Percentiles rank a stretch among this genome's conserved stretches.
Conservation (phyloP, 1,140 invertebrate genomes). For the Bombus sylvicola region DNA sequence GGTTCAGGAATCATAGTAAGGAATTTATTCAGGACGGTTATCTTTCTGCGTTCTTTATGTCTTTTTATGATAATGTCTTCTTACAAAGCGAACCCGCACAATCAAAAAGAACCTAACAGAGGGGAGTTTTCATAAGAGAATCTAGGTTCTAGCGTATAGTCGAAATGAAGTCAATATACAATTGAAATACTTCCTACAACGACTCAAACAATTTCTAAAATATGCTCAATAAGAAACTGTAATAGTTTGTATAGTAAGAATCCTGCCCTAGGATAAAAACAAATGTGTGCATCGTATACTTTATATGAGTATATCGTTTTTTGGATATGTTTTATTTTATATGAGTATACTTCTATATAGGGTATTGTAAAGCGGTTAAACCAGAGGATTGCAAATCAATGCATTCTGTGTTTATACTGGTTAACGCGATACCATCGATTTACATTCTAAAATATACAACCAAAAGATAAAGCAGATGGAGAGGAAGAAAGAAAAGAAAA, state of each 20-base stretch:
- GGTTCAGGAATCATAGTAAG: conserved; percentile 10
- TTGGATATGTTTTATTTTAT: conserved; percentile 76
- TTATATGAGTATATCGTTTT: conserved; percentile 76
- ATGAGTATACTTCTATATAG: conserved; percentile 73
- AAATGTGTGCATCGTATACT: conserved; percentile 73
- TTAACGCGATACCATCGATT: conserved; percentile 56
- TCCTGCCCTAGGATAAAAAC: conserved; percentile 74
- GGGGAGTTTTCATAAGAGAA: conserved; percentile 14
- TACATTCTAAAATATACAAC: conserved; percentile 64
- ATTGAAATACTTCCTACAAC: conserved; percentile 80
- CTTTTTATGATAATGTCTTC: conserved; percentile 35
- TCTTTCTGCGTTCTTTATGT: conserved; percentile 30
- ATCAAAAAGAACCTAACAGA: conserved; percentile 37
- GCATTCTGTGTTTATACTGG: conserved; percentile 57
- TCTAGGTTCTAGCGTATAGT: conserved; percentile 76
- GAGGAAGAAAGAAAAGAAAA: conserved; percentile 15
- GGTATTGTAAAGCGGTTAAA: conserved; percentile 66
- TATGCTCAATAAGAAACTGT: conserved; percentile 80
- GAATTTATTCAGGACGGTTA: neutral
- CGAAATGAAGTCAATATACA: conserved; percentile 74
- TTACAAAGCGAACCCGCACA: conserved; percentile 47
- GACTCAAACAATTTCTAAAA: conserved; percentile 81
- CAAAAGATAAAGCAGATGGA: conserved; percentile 18
- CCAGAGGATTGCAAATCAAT: conserved; percentile 42
- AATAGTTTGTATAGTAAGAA: conserved; percentile 78